Base-by-base conservation (phyloP, 1,140 invertebrate genomes). In the Bombus turneri region DNA sequence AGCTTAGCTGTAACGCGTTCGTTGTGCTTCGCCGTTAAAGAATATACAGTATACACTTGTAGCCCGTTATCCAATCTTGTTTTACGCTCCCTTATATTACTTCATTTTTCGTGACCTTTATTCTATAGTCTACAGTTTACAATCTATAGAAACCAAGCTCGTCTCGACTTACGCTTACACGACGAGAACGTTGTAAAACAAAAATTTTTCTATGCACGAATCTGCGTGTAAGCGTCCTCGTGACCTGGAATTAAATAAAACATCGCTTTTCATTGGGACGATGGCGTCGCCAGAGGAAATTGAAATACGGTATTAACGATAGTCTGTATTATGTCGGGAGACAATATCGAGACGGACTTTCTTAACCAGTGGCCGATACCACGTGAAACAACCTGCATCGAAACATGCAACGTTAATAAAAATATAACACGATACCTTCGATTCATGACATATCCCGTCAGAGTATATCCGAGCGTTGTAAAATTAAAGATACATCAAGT, bases 321-420 rank as follows among this genome's bases (percentile, higher is more conserved):
- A 39, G 22, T 9, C 53, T 25, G 25, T 15, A 57, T 83, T 43
- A 43, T 41, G 53, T 53, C 59, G 25, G 10, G 18, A 57, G 41
- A 77, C 59, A 83, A 39, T 57, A 41, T 77, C 66, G 47, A 22
- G 37, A 41, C 22, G n/a, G 47, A 47, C 37, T 57, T 53, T 22
- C 4, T 53, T 18, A 59, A 28, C 41, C 57, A 25, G 25, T 39
- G 57, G 8, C 8, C 43, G 18, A 53, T 34, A 41, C 15, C 74
- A 37, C 53, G 31, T 5, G 53, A 53, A 47, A 76, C 34, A 59
- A 62, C 13, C 9, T 37, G 22, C 47, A 62, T 22, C 53, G 75
- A 13, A 71, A n/a, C 82, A 84, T 84, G 82, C 75, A 47, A 84
- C 15, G 71, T 84, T 79, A 84, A 84, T 83, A 83, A 83, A 79